Percentiles rank a stretch among this genome's conserved stretches.
Conservation (phyloP, 2,797 vertebrate genomes). For the Chaunax sp. region DNA sequence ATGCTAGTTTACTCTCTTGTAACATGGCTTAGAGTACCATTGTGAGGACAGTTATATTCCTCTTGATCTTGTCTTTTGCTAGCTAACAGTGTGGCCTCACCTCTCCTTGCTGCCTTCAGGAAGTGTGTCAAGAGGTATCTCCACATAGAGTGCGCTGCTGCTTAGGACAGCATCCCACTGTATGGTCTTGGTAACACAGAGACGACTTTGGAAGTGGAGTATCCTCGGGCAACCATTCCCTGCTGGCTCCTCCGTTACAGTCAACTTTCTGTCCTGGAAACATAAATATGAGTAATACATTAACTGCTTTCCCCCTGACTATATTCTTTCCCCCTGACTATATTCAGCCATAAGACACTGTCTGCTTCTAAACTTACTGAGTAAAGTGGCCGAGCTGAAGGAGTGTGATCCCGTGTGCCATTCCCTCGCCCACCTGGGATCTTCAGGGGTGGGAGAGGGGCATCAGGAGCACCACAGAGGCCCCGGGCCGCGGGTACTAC, state of each 20-base stretch:
- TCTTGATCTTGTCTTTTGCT: too few species aligned
- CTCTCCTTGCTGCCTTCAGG: slow-evolving; percentile 89
- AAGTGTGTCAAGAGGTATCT: slow-evolving; percentile 83
- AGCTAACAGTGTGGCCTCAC: slow-evolving; percentile 61
- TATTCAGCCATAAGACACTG: too few species aligned
- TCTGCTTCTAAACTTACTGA: slow-evolving; percentile 75
- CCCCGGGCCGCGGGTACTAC: slow-evolving; percentile 90
- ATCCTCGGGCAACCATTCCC: slow-evolving; percentile 83
- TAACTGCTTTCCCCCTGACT: neutral
- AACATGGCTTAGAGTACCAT: neutral
- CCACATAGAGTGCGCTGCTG: slow-evolving; percentile 83
- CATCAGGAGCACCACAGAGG: slow-evolving; percentile 99
- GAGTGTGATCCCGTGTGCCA: slow-evolving; percentile 99
- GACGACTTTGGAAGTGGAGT: slow-evolving; percentile 86
- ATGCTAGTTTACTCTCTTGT: neutral
- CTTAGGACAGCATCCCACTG: slow-evolving; percentile 85
- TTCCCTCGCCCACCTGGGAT: slow-evolving; percentile 99
- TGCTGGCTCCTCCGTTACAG: slow-evolving; percentile 86
- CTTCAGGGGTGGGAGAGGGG: slow-evolving; percentile 99
- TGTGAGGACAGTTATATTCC: neutral
- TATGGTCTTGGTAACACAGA: slow-evolving; percentile 78
- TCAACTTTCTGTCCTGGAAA: slow-evolving; percentile 85
- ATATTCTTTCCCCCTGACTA: neutral
- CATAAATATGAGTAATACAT: slow-evolving; percentile 4
- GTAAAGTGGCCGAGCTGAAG: slow-evolving; percentile 90